Percentiles rank a stretch among this genome's conserved stretches.
phyloP scores from a whole-genome alignment of 2,797 vertebrate genomes.

The Aulostomus chinensis region DNA sequence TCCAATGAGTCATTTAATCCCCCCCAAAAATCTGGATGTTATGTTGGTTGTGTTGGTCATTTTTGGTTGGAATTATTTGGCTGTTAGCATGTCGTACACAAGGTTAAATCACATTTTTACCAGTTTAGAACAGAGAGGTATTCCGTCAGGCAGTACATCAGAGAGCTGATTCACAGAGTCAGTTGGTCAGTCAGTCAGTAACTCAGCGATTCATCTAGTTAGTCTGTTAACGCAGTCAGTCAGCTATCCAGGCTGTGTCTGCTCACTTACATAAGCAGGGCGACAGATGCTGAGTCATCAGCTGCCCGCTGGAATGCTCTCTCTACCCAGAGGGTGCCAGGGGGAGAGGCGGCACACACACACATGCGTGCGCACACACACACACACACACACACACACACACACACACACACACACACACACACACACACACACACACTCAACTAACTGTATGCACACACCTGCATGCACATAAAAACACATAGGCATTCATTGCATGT shows the following conservation, averaged over 20 bases:
- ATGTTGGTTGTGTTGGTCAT: too few species aligned
- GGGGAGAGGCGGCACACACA: conserved; percentile 45
- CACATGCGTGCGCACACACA: conserved; percentile 18
- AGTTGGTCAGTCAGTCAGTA: conserved; percentile 47
- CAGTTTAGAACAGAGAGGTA: too few species aligned
- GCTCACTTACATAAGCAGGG: conserved; percentile 73
- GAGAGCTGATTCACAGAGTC: too few species aligned
- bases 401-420: conserved; percentile 9
- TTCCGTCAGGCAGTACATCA: too few species aligned
- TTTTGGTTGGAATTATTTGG: too few species aligned
- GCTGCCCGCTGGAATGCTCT: conserved; percentile 72
- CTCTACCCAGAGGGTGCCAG: conserved; percentile 71
- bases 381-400: conserved; percentile 12
- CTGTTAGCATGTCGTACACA: too few species aligned
- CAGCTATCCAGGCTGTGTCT: conserved; percentile 52
- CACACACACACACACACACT: conserved; percentile 1
- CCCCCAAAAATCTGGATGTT: too few species aligned
- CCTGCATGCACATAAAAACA: conserved; percentile 11
- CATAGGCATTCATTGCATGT: conserved; percentile 30
- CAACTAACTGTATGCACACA: conserved; percentile 33
- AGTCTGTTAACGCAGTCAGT: conserved; percentile 49
- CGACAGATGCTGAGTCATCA: conserved; percentile 83
- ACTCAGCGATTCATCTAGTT: conserved; percentile 44
- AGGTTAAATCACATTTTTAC: too few species aligned
- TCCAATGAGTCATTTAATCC: too few species aligned